phyloP scores from a whole-genome alignment of 2,113 vertebrate genomes.

The Menura novaehollandiae region DNA sequence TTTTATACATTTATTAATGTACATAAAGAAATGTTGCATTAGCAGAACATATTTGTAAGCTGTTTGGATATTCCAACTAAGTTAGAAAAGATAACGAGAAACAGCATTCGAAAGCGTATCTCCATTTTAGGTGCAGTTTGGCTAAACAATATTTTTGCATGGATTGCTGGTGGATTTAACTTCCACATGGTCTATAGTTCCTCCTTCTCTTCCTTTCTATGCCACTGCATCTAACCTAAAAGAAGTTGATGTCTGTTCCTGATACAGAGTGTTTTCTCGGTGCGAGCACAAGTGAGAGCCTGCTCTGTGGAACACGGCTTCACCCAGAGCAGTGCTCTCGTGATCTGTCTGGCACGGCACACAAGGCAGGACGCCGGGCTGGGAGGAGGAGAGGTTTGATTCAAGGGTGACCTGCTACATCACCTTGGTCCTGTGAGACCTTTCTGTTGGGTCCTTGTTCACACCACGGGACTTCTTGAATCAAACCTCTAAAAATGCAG shows the following conservation, averaged over 20 bases:
- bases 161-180: background rate
- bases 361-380: rapidly evolving
- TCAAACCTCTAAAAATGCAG: background rate
- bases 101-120: background rate
- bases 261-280: background rate
- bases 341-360: rapidly evolving
- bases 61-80: background rate
- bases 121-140: background rate
- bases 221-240: background rate
- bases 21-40: background rate
- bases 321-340: too few species aligned
- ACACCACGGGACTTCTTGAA: background rate
- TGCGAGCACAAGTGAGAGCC: background rate
- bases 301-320: background rate
- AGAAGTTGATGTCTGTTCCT: background rate
- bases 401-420: background rate
- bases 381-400: background rate
- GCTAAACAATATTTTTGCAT: background rate
- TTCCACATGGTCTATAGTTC: background rate
- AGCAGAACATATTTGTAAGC: background rate
- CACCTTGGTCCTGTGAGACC: background rate
- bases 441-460: rapidly evolving
- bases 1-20: background rate
- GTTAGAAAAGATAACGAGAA: background rate
- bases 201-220: background rate